Evolutionary conservation across 2,113 vertebrate species (phyloP).

Genomic region (Colius striatus): DNA sequence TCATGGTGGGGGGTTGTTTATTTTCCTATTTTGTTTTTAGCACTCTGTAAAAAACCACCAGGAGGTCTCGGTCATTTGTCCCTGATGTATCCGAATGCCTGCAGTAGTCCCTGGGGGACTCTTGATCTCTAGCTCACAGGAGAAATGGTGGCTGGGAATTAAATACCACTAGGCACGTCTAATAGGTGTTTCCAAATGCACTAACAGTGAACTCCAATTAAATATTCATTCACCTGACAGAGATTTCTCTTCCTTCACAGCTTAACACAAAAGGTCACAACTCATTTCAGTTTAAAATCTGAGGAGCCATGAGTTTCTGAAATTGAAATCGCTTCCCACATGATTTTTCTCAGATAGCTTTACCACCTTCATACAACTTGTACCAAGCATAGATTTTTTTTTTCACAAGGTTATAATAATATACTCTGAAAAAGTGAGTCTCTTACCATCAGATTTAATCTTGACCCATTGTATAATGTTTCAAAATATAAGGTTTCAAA

Average conservation of each 20-base stretch:
- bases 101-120: not conserved
- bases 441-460: not conserved
- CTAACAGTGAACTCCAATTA: constrained; percentile 10
- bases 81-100: not conserved
- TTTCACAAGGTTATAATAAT: not conserved
- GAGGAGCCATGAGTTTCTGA: not conserved
- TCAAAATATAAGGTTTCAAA: not conserved
- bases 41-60: not conserved
- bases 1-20: rapidly evolving
- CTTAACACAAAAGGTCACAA: constrained; percentile 22
- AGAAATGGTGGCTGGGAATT: not conserved
- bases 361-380: not conserved
- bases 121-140: not conserved
- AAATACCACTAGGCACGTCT: not conserved
- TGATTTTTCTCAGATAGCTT: not conserved
- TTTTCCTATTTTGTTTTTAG: not conserved
- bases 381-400: not conserved
- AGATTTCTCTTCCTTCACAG: not conserved
- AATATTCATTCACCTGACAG: constrained; percentile 19
- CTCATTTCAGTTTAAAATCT: constrained; percentile 15
- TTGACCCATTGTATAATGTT: not conserved
- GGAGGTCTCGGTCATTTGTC: not conserved
- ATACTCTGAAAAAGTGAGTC: not conserved
- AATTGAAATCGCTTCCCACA: not conserved
- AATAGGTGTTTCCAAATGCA: constrained; percentile 11